Evolutionary conservation across 2,797 vertebrate genomes (phyloP).

Genomic region (Mus minutoides): DNA sequence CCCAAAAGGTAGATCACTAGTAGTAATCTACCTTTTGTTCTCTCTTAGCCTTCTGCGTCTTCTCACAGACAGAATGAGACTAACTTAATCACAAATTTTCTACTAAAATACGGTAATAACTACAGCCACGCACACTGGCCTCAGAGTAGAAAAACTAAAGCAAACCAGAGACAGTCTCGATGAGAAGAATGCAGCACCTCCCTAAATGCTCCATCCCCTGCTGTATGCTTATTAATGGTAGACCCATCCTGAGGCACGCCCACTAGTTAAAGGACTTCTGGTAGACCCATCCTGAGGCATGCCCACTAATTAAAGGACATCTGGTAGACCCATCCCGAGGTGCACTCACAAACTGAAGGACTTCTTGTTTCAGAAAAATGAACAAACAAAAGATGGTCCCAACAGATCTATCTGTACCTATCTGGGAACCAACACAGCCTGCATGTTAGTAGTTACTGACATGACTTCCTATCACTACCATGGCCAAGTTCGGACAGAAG

Average conservation of each 20-base stretch:
- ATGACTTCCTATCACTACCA: background rate
- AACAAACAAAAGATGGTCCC: background rate
- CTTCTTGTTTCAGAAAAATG: background rate
- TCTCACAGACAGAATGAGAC: constrained; percentile 14
- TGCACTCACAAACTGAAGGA: background rate
- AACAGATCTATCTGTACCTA: background rate
- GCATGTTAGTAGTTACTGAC: background rate
- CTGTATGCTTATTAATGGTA: background rate
- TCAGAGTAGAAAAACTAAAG: constrained; percentile 31
- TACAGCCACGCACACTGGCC: background rate
- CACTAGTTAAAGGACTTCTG: background rate
- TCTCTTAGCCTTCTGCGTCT: background rate
- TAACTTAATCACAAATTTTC: background rate
- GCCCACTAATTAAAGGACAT: no score
- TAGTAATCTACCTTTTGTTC: background rate
- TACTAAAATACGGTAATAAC: background rate
- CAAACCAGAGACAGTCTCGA: background rate
- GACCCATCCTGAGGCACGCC: background rate
- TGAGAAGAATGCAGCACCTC: background rate
- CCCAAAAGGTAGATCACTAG: background rate
- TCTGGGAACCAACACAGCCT: background rate
- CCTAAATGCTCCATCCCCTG: background rate
- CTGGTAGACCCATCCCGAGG: background rate
- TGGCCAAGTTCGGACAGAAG: background rate
- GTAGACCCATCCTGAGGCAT: background rate